phyloP scores from a whole-genome alignment of 1,140 invertebrate genomes.

The Pseudomyrmex pallidus region DNA sequence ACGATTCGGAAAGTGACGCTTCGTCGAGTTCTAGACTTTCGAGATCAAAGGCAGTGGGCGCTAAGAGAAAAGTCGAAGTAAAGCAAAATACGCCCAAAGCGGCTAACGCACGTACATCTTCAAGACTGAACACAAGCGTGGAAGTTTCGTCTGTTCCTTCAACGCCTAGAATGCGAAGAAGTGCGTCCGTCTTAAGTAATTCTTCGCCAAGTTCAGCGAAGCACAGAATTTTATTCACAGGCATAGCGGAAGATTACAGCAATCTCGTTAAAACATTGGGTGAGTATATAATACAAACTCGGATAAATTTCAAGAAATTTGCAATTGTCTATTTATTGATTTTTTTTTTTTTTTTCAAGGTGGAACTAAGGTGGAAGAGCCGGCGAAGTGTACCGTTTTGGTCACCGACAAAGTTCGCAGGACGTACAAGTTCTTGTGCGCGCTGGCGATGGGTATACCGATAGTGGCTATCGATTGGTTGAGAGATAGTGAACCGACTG shows the following conservation, averaged over 20 bases:
- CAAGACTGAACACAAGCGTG: neutral
- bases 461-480: conserved; percentile 85
- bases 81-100: neutral
- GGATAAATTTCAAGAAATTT: neutral
- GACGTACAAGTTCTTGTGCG: conserved; percentile 85
- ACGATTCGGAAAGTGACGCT: neutral
- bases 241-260: conserved; percentile 66
- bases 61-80: neutral
- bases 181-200: neutral
- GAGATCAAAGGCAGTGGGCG: neutral
- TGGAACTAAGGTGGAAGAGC: conserved; percentile 78
- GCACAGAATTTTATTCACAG: conserved; percentile 76
- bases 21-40: neutral
- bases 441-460: conserved; percentile 80
- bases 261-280: conserved; percentile 70
- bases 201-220: conserved; percentile 9
- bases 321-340: neutral
- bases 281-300: conserved; percentile 43
- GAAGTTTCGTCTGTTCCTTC: neutral
- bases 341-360: conserved; percentile 75
- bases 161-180: conserved; percentile 38
- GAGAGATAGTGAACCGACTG: conserved; percentile 73
- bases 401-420: conserved; percentile 85
- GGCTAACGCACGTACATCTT: neutral
- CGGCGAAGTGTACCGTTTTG: conserved; percentile 80